phyloP scores from a whole-genome alignment of 2,888 invertebrate genomes.

The Caenorhabditis japonica region DNA sequence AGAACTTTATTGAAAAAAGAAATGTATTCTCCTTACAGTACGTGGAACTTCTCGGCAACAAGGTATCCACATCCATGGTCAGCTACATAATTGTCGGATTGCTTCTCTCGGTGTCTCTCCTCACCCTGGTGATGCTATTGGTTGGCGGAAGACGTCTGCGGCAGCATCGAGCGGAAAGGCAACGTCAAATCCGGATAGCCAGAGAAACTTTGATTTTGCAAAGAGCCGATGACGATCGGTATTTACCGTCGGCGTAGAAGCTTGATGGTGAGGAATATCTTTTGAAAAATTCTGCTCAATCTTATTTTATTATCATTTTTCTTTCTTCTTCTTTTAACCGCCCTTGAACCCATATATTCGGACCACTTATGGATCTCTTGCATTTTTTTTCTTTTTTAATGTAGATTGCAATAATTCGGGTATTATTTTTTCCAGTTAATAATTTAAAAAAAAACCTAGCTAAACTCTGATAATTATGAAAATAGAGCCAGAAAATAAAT shows the following conservation, averaged over 20 bases:
- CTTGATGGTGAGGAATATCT: too few species aligned
- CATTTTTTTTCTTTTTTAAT: background rate
- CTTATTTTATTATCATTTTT: too few species aligned
- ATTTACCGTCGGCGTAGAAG: slow-evolving; percentile 57
- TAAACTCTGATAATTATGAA: too few species aligned
- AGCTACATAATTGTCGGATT: slow-evolving; percentile 55
- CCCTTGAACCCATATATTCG: too few species aligned
- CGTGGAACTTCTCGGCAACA: slow-evolving; percentile 44
- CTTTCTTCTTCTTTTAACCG: too few species aligned
- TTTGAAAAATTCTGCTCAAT: slow-evolving; percentile 1
- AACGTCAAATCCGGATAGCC: slow-evolving; percentile 51
- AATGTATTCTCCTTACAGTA: slow-evolving; percentile 47
- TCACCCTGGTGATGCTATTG: slow-evolving; percentile 55
- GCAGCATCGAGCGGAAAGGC: slow-evolving; percentile 36
- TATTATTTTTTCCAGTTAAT: background rate
- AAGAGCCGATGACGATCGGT: slow-evolving; percentile 61
- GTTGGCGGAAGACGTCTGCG: slow-evolving; percentile 53
- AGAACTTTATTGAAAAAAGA: too few species aligned
- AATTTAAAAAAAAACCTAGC: too few species aligned
- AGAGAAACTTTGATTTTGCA: slow-evolving; percentile 59
- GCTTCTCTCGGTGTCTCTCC: slow-evolving; percentile 38
- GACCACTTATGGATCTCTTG: slow-evolving; percentile 40
- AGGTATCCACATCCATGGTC: slow-evolving; percentile 42
- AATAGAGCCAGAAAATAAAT: too few species aligned
- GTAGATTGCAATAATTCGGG: background rate